Conservation (phyloP, 2,888 invertebrate genomes). For the Parnassius glacialis region DNA sequence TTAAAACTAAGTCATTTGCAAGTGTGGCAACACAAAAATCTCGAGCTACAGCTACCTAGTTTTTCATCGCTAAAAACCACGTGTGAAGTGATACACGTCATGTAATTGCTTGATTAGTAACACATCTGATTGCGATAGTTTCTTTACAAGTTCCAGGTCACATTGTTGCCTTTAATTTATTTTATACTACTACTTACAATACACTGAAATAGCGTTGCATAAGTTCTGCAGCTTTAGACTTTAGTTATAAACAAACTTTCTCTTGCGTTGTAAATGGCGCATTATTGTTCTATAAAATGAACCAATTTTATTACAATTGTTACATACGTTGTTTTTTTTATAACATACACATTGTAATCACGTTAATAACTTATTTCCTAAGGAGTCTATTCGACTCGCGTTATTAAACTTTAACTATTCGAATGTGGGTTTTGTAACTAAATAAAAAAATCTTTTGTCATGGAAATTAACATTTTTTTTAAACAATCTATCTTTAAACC, state of each 20-base stretch:
- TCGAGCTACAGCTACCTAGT: slow-evolving; percentile 4
- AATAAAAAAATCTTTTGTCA: no score
- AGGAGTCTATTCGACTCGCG: slow-evolving; percentile 1
- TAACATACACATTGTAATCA: slow-evolving; percentile 5
- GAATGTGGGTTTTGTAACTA: no score
- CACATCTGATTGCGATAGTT: slow-evolving; percentile 14
- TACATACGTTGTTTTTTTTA: slow-evolving; percentile 21
- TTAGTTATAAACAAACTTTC: slow-evolving; percentile 24
- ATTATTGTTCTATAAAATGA: slow-evolving; percentile 22
- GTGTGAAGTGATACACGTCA: slow-evolving; percentile 11
- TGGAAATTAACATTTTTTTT: background rate
- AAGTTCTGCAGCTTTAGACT: slow-evolving; percentile 19
- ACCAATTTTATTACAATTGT: slow-evolving; percentile 6
- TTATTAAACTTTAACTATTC: slow-evolving; percentile 6
- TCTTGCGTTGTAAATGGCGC: slow-evolving; percentile 22
- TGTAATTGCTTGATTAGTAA: slow-evolving; percentile 23
- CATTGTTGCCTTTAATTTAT: slow-evolving; percentile 22
- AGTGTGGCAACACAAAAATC: no score
- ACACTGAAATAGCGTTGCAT: slow-evolving; percentile 20
- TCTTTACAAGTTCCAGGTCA: slow-evolving; percentile 13
- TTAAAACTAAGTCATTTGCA: no score
- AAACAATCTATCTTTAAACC: no score
- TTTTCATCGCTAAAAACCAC: slow-evolving; percentile 2
- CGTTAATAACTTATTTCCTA: slow-evolving; percentile 4
- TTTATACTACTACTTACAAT: slow-evolving; percentile 17